Percentiles rank a stretch among this genome's conserved stretches.
Conservation (phyloP, 2,888 invertebrate genomes). For the Drosophila mercatorum region DNA sequence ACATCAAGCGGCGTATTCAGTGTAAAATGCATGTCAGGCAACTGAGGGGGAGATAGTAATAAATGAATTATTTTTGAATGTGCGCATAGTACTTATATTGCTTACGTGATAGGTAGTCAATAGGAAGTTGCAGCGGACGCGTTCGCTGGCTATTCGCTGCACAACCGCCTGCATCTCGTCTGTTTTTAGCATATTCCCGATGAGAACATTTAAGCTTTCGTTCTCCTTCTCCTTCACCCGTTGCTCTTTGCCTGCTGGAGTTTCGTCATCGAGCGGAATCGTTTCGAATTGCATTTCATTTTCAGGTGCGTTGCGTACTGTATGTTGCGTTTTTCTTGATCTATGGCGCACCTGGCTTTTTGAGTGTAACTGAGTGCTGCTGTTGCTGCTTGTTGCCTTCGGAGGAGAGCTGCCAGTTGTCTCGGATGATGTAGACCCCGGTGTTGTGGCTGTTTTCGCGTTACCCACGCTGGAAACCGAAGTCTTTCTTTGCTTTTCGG, state of each 20-base stretch:
- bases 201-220: not conserved
- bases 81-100: not conserved
- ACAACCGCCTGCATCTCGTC: conserved; percentile 45
- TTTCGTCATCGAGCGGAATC: conserved; percentile 34
- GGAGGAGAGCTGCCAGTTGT: conserved; percentile 6
- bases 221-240: not conserved
- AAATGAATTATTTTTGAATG: not conserved
- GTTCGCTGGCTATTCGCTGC: conserved; percentile 57
- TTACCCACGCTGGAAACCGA: not conserved
- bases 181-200: conserved; percentile 35
- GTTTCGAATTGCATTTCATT: conserved; percentile 61
- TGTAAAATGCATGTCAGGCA: conserved; percentile 59
- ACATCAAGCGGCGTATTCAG: conserved; percentile 41
- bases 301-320: conserved; percentile 48
- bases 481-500: conserved; percentile 21
- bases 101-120: conserved; percentile 53
- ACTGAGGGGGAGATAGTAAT: conserved; percentile 9
- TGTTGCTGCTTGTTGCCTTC: not conserved
- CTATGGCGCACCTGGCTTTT: conserved; percentile 42
- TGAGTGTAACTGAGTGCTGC: not conserved
- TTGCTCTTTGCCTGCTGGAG: not conserved
- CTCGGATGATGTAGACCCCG: conserved; percentile 22
- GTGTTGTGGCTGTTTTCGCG: not conserved
- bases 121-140: conserved; percentile 66
- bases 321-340: conserved; percentile 59